phyloP scores from a whole-genome alignment of 2,797 vertebrate genomes.

The Gallinago solitaria region DNA sequence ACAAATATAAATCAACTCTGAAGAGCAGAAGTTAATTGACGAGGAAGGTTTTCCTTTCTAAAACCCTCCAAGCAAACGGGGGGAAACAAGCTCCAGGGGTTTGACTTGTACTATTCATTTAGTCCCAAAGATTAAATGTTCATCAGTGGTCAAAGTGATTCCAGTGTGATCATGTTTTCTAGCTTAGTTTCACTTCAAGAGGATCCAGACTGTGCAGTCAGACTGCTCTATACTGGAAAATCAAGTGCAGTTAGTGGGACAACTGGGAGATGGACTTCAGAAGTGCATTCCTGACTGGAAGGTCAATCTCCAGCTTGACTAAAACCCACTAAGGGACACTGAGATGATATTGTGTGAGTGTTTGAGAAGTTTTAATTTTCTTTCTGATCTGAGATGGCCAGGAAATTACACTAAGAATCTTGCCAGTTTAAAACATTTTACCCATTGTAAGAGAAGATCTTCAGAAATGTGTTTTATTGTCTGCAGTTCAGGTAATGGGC shows the following conservation, averaged over 20 bases:
- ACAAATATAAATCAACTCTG: slow-evolving; percentile 22
- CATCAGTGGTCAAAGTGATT: background rate
- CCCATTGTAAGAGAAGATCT: background rate
- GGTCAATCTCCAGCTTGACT: background rate
- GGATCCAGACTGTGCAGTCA: background rate
- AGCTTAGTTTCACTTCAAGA: background rate
- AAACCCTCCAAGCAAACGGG: background rate
- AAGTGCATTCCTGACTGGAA: background rate
- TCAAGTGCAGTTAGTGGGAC: background rate
- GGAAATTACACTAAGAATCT: background rate
- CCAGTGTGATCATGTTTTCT: background rate
- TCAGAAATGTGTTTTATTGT: background rate
- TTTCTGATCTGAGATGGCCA: background rate
- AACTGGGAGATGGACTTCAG: background rate
- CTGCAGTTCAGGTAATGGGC: background rate
- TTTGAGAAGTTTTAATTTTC: background rate
- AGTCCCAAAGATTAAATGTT: background rate
- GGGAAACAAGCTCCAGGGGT: background rate
- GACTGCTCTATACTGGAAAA: background rate
- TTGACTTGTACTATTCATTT: background rate
- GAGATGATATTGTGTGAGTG: background rate
- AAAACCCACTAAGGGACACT: background rate
- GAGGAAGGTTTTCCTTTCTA: background rate
- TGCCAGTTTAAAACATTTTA: background rate
- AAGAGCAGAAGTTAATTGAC: background rate